Conservation (phyloP, 2,113 vertebrate species). For the Nematolebias whitei region DNA sequence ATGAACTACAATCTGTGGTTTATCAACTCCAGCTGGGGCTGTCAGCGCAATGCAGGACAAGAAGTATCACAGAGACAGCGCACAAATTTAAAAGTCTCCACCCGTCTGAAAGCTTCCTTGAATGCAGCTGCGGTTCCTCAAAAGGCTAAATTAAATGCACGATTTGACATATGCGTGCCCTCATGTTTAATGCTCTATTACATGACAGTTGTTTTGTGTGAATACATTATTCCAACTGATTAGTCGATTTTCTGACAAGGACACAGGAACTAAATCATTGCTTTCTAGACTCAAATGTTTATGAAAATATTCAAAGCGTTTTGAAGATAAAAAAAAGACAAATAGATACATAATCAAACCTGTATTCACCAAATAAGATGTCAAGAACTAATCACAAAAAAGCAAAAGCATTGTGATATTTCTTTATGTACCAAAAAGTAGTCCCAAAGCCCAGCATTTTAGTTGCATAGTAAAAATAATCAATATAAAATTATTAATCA, state of each 20-base stretch:
- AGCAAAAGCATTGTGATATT: too few species aligned
- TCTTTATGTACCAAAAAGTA: not conserved
- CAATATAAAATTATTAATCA: not conserved
- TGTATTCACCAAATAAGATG: too few species aligned
- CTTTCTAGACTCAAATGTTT: too few species aligned
- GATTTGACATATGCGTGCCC: not conserved
- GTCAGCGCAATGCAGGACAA: conserved; percentile 49
- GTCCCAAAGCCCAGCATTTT: not conserved
- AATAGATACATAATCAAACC: too few species aligned
- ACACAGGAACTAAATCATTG: too few species aligned
- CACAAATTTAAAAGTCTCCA: conserved; percentile 38
- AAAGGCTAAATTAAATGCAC: conserved; percentile 13
- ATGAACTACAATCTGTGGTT: conserved; percentile 59
- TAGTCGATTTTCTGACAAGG: not conserved
- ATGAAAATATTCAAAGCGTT: too few species aligned
- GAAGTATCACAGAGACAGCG: conserved; percentile 55
- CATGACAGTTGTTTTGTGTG: not conserved
- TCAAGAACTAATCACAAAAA: too few species aligned
- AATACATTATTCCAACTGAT: not conserved
- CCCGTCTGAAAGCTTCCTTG: conserved; percentile 20
- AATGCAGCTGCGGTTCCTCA: conserved; percentile 41
- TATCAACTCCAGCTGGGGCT: conserved; percentile 65
- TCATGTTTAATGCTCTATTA: not conserved
- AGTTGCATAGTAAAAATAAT: not conserved
- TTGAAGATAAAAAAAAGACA: too few species aligned